A percentile compares a stretch with the other conserved stretches of the same genome.
These are phyloP conservation scores for Blastobasis adustella DNA, from an alignment of 2,888 invertebrate species.

Conservation along the genomic window DNA sequence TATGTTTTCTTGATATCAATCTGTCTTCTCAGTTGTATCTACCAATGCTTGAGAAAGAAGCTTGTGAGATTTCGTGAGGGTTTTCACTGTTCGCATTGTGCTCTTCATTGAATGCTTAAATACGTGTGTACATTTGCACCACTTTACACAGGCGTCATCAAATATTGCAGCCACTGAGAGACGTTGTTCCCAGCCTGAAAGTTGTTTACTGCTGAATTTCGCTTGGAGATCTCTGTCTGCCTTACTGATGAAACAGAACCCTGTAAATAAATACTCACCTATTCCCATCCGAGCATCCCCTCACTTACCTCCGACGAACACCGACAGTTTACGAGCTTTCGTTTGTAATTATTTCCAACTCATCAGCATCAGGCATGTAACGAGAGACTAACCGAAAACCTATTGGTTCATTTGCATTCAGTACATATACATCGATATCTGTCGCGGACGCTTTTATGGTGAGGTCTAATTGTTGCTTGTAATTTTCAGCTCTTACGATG, in stretches of 20 bases:
- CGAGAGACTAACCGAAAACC: conserved; percentile 58
- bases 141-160: neutral
- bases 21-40: conserved; percentile 18
- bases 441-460: neutral
- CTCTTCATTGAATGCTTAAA: conserved; percentile 37
- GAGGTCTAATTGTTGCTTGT: neutral
- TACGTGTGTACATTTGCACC: conserved; percentile 39
- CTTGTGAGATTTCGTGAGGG: conserved; percentile 31
- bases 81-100: conserved; percentile 35
- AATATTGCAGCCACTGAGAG: conserved; percentile 2
- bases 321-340: conserved; percentile 37
- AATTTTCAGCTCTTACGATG: conserved; percentile 79
- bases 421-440: conserved; percentile 43
- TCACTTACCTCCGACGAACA: neutral
- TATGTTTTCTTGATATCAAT: conserved; percentile 19
- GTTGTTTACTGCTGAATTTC: conserved; percentile 37
- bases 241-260: conserved; percentile 65
- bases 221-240: conserved; percentile 63
- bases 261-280: conserved; percentile 40
- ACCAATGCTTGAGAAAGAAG: conserved; percentile 27
- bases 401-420: conserved; percentile 59
- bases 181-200: conserved; percentile 23
- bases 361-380: conserved; percentile 57
- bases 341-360: conserved; percentile 52
- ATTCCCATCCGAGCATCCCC: too few species aligned